These are phyloP conservation scores for Lottia scabra DNA, from an alignment of 2,888 invertebrate species.

Conservation along the genomic window DNA sequence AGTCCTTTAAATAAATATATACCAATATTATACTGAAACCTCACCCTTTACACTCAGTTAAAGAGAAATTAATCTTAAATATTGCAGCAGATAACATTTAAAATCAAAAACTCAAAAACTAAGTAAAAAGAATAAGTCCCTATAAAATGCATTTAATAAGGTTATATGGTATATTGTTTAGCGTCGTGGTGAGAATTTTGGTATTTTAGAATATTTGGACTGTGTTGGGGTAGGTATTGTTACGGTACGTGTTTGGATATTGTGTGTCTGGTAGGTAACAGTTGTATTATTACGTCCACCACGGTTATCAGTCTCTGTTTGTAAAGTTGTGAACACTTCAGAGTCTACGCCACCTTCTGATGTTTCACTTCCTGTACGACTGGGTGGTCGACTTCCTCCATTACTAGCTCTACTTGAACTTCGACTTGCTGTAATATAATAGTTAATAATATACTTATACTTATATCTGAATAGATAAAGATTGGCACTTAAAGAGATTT, in stretches of 20 bases:
- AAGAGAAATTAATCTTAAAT: too few species aligned
- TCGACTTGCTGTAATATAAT: slow-evolving; percentile 43
- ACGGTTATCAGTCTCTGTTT: slow-evolving; percentile 55
- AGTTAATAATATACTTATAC: not conserved
- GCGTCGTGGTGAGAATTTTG: slow-evolving; percentile 47
- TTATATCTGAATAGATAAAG: not conserved
- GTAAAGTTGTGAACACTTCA: slow-evolving; percentile 64
- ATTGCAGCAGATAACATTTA: too few species aligned
- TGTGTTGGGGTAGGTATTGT: slow-evolving; percentile 43
- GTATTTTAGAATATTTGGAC: slow-evolving; percentile 57
- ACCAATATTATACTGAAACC: too few species aligned
- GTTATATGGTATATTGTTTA: not conserved
- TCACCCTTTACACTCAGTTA: too few species aligned
- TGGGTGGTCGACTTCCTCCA: slow-evolving; percentile 82
- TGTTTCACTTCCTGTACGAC: slow-evolving; percentile 88
- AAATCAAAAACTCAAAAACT: too few species aligned
- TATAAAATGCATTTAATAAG: too few species aligned
- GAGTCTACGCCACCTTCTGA: slow-evolving; percentile 55
- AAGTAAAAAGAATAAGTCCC: too few species aligned
- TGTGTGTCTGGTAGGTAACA: slow-evolving; percentile 64
- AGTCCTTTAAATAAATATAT: too few species aligned
- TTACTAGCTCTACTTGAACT: slow-evolving; percentile 83
- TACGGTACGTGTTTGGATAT: slow-evolving; percentile 53
- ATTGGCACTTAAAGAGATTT: too few species aligned
- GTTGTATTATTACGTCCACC: slow-evolving; percentile 64